phyloP scores from a whole-genome alignment of 1,140 invertebrate species.

The Pogonomyrmex barbatus region DNA sequence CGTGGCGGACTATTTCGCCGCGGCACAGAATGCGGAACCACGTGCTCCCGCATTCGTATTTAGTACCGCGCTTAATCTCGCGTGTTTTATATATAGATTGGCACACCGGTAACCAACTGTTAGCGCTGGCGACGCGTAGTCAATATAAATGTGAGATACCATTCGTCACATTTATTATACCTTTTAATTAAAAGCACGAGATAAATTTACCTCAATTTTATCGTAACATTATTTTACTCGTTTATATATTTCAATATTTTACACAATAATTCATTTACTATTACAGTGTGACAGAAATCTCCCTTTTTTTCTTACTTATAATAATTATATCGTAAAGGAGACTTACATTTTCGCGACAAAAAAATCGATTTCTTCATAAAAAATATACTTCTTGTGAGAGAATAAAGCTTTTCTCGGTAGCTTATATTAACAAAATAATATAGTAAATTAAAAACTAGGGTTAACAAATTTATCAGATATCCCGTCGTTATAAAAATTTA shows the following conservation, averaged over 20 bases:
- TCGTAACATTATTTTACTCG: not conserved
- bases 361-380: not conserved
- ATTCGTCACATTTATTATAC: not conserved
- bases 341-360: not conserved
- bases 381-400: not conserved
- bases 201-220: not conserved
- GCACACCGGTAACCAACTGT: slow-evolving; percentile 45
- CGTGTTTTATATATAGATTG: slow-evolving; percentile 55
- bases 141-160: slow-evolving; percentile 34
- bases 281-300: not conserved
- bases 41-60: slow-evolving; percentile 47
- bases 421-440: not conserved
- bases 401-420: no score
- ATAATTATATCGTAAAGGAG: not conserved
- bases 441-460: not conserved
- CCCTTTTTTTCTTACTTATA: not conserved
- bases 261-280: not conserved
- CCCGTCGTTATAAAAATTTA: not conserved
- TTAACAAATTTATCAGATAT: not conserved
- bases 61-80: slow-evolving; percentile 2
- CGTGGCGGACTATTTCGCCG: slow-evolving; percentile 28
- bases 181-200: not conserved
- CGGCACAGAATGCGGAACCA: slow-evolving; percentile 62
- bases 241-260: not conserved
- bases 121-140: slow-evolving; percentile 12